These are phyloP conservation scores for Leuciscus waleckii DNA, from an alignment of 2,797 vertebrate species.

Conservation along the genomic window DNA sequence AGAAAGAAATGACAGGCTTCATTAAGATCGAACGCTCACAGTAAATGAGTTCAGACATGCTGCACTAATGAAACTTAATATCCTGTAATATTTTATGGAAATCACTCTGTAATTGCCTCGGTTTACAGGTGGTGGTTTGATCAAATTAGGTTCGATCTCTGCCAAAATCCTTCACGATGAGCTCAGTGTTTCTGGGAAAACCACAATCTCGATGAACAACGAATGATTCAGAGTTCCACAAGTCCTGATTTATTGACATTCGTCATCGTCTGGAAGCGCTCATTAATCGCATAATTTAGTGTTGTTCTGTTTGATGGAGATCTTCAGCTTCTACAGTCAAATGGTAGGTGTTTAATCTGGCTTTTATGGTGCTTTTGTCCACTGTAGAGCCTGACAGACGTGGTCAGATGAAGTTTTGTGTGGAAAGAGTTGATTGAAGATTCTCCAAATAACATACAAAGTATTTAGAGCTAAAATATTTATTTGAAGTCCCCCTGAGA, in stretches of 20 bases:
- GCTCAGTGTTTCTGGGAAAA: conserved; percentile 4
- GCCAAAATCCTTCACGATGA: background rate
- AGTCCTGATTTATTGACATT: background rate
- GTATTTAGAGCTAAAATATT: background rate
- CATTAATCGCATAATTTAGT: background rate
- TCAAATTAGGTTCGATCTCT: too few relatives aligned
- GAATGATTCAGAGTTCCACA: background rate
- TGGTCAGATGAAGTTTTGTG: background rate
- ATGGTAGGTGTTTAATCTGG: background rate
- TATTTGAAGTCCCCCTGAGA: background rate
- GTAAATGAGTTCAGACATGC: conserved; percentile 1
- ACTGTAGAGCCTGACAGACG: background rate
- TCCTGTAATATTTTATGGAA: background rate
- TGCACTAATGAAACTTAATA: conserved; percentile 8
- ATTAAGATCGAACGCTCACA: background rate
- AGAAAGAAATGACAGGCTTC: too few relatives aligned
- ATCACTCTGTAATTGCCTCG: background rate
- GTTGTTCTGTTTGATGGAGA: background rate
- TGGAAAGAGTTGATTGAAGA: background rate
- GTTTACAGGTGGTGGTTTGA: background rate
- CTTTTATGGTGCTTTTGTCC: background rate
- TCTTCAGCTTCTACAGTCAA: background rate
- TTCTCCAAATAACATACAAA: too few relatives aligned
- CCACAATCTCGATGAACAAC: background rate
- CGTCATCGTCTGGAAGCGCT: background rate